Conservation (phyloP, 1,140 invertebrate genomes). For the Doryteuthis pealeii region DNA sequence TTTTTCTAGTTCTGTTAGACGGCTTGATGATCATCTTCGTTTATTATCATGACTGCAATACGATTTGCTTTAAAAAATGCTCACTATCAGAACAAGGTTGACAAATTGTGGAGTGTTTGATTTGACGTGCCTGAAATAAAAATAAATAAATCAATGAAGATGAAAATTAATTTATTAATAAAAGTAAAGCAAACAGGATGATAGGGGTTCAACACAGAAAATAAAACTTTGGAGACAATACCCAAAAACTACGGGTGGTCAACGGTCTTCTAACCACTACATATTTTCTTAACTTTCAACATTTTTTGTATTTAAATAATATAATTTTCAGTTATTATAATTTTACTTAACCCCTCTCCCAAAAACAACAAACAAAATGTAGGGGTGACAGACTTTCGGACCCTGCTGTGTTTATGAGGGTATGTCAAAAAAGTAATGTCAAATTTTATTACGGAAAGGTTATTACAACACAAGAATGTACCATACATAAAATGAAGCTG, state of each 20-base stretch:
- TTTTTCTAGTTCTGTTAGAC: constrained; percentile 56
- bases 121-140: constrained; percentile 79
- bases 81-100: constrained; percentile 90
- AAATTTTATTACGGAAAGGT: too few relatives aligned
- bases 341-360: too few relatives aligned
- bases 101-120: constrained; percentile 87
- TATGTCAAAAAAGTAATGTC: too few relatives aligned
- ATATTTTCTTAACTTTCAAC: neutral
- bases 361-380: too few relatives aligned
- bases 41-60: constrained; percentile 83
- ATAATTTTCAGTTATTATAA: neutral
- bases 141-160: neutral
- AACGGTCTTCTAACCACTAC: neutral
- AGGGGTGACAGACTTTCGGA: too few relatives aligned
- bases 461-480: too few relatives aligned
- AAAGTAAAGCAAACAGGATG: neutral
- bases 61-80: constrained; percentile 88
- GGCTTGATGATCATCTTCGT: constrained; percentile 82
- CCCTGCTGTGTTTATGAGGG: too few relatives aligned
- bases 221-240: neutral
- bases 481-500: too few relatives aligned
- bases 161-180: too few relatives aligned
- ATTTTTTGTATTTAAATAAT: too few relatives aligned
- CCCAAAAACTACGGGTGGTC: neutral
- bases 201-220: neutral